phyloP scores from a whole-genome alignment of 2,113 vertebrate genomes.

The Callospermophilus lateralis region DNA sequence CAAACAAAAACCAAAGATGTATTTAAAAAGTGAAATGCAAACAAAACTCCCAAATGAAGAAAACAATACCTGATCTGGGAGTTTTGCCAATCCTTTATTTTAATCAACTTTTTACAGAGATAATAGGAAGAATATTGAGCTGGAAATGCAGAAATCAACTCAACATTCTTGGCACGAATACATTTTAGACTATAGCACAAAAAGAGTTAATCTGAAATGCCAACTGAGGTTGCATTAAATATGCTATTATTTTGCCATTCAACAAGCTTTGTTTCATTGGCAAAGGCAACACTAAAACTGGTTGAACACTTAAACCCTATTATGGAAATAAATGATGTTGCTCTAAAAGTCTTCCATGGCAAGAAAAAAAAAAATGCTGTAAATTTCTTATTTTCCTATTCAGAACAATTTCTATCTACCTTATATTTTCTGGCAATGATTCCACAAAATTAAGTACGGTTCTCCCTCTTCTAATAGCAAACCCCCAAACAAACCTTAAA shows the following conservation, averaged over 20 bases:
- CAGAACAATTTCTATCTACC: conserved; percentile 31
- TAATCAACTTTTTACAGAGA: conserved; percentile 58
- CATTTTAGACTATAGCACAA: neutral
- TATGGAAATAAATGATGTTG: conserved; percentile 60
- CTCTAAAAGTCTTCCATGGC: conserved; percentile 53
- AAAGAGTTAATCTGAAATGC: conserved; percentile 46
- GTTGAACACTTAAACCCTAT: conserved; percentile 27
- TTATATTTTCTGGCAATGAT: conserved; percentile 20
- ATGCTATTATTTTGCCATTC: neutral
- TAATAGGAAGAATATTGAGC: neutral
- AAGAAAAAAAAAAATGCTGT: conserved; percentile 52
- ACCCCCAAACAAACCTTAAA: conserved; percentile 44
- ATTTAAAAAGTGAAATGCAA: conserved; percentile 55
- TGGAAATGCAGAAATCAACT: conserved; percentile 62
- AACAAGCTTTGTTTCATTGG: conserved; percentile 69
- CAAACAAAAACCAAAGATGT: neutral
- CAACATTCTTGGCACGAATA: neutral
- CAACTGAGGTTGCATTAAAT: conserved; percentile 42
- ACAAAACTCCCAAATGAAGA: conserved; percentile 65
- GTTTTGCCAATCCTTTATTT: conserved; percentile 67
- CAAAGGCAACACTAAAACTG: conserved; percentile 58
- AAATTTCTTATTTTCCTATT: conserved; percentile 34
- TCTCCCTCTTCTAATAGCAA: conserved; percentile 20
- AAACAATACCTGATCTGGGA: conserved; percentile 51
- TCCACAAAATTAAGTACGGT: conserved; percentile 52